Evolutionary conservation across 1,140 invertebrate genomes (phyloP).

Genomic region (Ooceraea biroi): DNA sequence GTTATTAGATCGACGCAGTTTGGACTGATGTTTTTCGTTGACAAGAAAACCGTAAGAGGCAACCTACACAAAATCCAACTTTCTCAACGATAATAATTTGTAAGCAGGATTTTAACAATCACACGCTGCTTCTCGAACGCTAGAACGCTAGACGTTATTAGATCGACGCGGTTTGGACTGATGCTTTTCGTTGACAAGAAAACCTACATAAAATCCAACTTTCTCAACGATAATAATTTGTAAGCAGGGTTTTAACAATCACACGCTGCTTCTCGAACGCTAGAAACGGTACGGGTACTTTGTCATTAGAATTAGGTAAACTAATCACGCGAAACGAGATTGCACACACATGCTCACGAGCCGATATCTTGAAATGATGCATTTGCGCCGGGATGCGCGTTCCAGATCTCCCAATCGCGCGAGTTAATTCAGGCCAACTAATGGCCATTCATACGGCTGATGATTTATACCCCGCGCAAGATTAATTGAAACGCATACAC

Average conservation of each 20-base stretch:
- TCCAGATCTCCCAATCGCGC: conserved; percentile 11
- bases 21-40: too few relatives aligned
- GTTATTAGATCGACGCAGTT: too few relatives aligned
- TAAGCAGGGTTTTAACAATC: background rate
- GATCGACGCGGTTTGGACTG: background rate
- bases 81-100: too few relatives aligned
- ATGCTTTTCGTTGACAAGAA: background rate
- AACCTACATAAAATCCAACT: background rate
- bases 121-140: too few relatives aligned
- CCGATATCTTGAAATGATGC: background rate
- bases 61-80: too few relatives aligned
- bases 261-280: background rate
- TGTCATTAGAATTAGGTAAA: background rate
- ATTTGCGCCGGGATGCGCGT: conserved; percentile 3
- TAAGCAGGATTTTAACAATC: too few relatives aligned
- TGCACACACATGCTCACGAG: background rate
- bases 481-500: conserved; percentile 51
- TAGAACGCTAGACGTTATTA: background rate
- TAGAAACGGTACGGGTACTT: background rate
- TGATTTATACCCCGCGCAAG: conserved; percentile 50
- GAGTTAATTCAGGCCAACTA: conserved; percentile 44
- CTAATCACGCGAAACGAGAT: background rate
- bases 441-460: conserved; percentile 39
- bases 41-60: too few relatives aligned
- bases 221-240: background rate